Conservation (phyloP, 1,140 invertebrate genomes). For the Calephelis virginiensis region DNA sequence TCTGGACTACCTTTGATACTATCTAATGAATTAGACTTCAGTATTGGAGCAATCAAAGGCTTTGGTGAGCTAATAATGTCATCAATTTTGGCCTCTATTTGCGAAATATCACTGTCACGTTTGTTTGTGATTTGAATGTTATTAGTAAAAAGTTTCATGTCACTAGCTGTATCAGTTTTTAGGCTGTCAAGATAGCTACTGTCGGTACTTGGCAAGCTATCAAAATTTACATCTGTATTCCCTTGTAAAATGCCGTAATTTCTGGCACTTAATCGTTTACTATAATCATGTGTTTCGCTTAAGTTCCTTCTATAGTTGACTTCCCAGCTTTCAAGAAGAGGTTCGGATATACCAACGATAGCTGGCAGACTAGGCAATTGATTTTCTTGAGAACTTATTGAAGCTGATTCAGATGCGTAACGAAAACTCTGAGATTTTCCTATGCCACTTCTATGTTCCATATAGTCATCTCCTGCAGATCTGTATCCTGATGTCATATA, state of each 20-base stretch:
- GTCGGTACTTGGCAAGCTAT: conserved; percentile 69
- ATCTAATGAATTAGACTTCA: conserved; percentile 79
- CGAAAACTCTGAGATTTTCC: conserved; percentile 84
- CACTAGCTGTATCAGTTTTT: conserved; percentile 59
- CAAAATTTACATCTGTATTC: conserved; percentile 58
- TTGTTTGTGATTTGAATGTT: conserved; percentile 64
- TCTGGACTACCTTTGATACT: conserved; percentile 79
- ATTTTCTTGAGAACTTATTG: conserved; percentile 70
- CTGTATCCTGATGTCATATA: conserved; percentile 55
- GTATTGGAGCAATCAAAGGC: conserved; percentile 70
- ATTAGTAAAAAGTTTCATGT: conserved; percentile 61
- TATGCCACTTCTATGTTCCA: conserved; percentile 75
- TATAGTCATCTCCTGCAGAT: conserved; percentile 66
- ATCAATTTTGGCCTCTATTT: conserved; percentile 77
- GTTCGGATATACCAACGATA: conserved; percentile 75
- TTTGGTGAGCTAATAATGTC: conserved; percentile 77
- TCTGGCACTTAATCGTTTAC: conserved; percentile 62
- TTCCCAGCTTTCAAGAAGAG: conserved; percentile 76
- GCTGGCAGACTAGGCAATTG: conserved; percentile 76
- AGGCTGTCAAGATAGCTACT: conserved; percentile 72
- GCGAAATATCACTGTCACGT: conserved; percentile 68
- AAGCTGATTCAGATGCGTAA: conserved; percentile 74
- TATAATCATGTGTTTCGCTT: conserved; percentile 61
- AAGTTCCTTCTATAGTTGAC: conserved; percentile 74
- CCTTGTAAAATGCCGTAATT: conserved; percentile 59